Base-by-base conservation (phyloP, 2,888 invertebrate species). In the Agriopis marginaria region DNA sequence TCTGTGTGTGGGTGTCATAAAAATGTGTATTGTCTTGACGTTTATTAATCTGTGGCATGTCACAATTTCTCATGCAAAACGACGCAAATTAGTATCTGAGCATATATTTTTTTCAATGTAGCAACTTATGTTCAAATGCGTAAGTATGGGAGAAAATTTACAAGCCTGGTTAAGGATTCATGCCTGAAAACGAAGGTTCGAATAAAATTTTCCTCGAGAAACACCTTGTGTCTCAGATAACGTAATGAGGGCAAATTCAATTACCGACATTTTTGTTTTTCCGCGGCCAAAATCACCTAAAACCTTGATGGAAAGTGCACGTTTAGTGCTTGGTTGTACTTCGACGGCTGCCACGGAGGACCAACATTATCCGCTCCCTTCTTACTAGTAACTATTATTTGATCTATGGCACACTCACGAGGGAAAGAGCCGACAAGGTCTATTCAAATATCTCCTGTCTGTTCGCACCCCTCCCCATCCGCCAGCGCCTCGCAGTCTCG, bases 401-500 rank as follows among this genome's bases (percentile, higher is more conserved):
- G n/a, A 9, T 10, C 62, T 53, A 10, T 62, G 51, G 12, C 80
- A 79, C 79, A 76, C 77, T 85, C 84, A 78, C 80, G 89, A 79
- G 85, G 74, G 90, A 91, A 88, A 89, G 92, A 91, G 92, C 83
- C 81, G 84, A 86, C 88, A 83, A 89, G 84, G 90, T 93, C 92
- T 93, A 94, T 93, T 93, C 92, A 93, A 92, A 92, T 93, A 92
- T 89, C 83, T 87, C 92, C 86, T 89, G 86, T 90, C 92, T 92
- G 89, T 90, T 92, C 93, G 83, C 92, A 91, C 91, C 90, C 90
- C 90, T 87, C 89, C 87, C 84, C 88, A 85, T 88, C 89, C 88
- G 89, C 89, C 89, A 90, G 93, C 94, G 93, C 93, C 94, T 92
- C 88, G 94, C 94, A 92, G 94, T 94, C 95, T 94, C 94, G 93